A percentile compares a stretch with the other conserved stretches of the same genome.
Evolutionary conservation across 2,888 invertebrate species (phyloP).

Genomic region (Cerceris ruficornis): DNA sequence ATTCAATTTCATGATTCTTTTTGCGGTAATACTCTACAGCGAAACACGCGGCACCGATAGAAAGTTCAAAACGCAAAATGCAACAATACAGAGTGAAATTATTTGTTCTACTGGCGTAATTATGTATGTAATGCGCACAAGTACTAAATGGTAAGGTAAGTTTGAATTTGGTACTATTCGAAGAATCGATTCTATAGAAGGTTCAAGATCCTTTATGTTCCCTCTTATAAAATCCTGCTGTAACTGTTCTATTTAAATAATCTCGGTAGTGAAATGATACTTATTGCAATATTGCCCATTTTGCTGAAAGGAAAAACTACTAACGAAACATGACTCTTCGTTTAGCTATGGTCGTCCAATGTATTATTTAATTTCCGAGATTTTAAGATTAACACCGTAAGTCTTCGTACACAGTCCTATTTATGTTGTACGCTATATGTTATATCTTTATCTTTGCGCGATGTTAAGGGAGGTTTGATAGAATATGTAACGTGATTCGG

Average conservation of each 20-base stretch:
- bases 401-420: too few relatives aligned
- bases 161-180: not conserved
- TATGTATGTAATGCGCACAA: not conserved
- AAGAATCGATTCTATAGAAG: not conserved
- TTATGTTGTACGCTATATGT: too few relatives aligned
- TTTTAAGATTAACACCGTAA: too few relatives aligned
- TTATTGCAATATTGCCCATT: not conserved
- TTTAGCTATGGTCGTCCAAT: too few relatives aligned
- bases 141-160: not conserved
- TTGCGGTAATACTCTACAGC: not conserved
- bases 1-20: not conserved
- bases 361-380: too few relatives aligned
- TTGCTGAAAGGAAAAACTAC: not conserved
- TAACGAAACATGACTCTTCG: too few relatives aligned
- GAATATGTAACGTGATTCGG: too few relatives aligned
- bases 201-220: not conserved
- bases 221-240: not conserved
- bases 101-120: constrained; percentile 27
- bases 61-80: constrained; percentile 36
- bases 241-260: not conserved
- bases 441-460: too few relatives aligned
- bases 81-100: constrained; percentile 21
- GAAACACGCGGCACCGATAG: constrained; percentile 1
- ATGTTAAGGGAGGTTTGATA: too few relatives aligned
- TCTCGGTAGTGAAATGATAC: not conserved